Conservation (phyloP, 2,888 invertebrate genomes). For the Apoderus coryli region DNA sequence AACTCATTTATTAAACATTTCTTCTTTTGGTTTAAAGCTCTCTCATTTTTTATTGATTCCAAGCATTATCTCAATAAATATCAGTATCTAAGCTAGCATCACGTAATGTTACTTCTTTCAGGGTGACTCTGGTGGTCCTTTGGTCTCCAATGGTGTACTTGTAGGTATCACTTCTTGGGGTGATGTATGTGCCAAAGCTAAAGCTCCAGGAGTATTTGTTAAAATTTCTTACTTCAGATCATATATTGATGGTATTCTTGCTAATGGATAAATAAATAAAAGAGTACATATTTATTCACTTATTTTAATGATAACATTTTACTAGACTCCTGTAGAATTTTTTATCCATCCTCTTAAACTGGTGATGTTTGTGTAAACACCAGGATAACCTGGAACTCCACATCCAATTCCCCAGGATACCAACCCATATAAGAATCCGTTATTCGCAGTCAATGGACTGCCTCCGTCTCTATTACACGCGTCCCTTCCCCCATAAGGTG, state of each 20-base stretch:
- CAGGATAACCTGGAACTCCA: not conserved
- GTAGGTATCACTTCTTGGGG: slow-evolving; percentile 16
- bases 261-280: too few relatives aligned
- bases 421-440: not conserved
- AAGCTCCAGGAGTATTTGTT: slow-evolving; percentile 19
- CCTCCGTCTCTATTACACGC: not conserved
- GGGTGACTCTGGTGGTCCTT: slow-evolving; percentile 16
- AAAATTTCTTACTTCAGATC: slow-evolving; percentile 14
- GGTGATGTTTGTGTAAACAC: slow-evolving; percentile 1
- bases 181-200: slow-evolving; percentile 17
- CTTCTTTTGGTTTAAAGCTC: too few relatives aligned
- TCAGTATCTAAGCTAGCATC: too few relatives aligned
- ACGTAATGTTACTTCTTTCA: slow-evolving; percentile 9
- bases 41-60: too few relatives aligned
- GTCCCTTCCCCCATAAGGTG: not conserved
- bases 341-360: too few relatives aligned
- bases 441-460: slow-evolving; percentile 1
- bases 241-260: slow-evolving; percentile 15
- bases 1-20: too few relatives aligned
- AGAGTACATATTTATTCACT: too few relatives aligned
- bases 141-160: slow-evolving; percentile 12
- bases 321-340: too few relatives aligned
- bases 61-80: too few relatives aligned
- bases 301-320: too few relatives aligned
- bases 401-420: not conserved